Evolutionary conservation across 1,140 invertebrate species (phyloP), one percentile per base, ranked within the genome.

Genomic region (Saccostrea echinata): DNA sequence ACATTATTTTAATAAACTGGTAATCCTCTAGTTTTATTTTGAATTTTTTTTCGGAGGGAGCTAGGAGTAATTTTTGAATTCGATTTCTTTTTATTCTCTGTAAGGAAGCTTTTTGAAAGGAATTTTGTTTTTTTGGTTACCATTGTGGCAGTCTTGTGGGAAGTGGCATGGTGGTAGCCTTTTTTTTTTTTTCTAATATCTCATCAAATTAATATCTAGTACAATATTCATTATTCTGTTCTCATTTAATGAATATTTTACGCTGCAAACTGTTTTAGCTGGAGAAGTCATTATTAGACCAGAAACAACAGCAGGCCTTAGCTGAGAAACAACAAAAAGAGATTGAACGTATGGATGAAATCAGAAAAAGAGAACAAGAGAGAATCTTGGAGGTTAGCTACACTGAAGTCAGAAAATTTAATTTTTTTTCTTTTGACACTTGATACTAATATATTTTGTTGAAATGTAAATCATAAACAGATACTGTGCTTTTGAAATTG

Each of bases 351-450:
- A 92, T 97, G 6, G 97, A 98, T 91, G 97, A 97, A 90, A 95
- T 97, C 4, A 97, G 98, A 92, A 96, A 97, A 86, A 96, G 97
- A 87, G 98, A 98, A 95, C 97, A 98, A 71, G 97, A 98, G 91
- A 96, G 98, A 86, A 97, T 98, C 88, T 97, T 98, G 0, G 97
- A 98, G 92, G 96, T 96, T 94, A 90, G 91, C 86, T 83, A 52
- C 12, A 24, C 61, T 80, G 57, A 6, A 64, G 21, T n/a, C 57
- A n/a, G 21, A 8, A 8, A 64, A 64, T 13, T 33, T 9, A 76
- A 16, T 33, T 3, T 76, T 18, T 16, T 27, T 76, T 16, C 68
- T 21, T 4, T 61, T 76, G 8, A 76, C 27, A 76, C 68, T 33
- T 9, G 68, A 30, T 76, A 76, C 68, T 76, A 76, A 76, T 76